A percentile compares a stretch with the other conserved stretches of the same genome.
Conservation (phyloP, 92 coral and sea anemone genomes). For the Phenganax stokvisi region DNA sequence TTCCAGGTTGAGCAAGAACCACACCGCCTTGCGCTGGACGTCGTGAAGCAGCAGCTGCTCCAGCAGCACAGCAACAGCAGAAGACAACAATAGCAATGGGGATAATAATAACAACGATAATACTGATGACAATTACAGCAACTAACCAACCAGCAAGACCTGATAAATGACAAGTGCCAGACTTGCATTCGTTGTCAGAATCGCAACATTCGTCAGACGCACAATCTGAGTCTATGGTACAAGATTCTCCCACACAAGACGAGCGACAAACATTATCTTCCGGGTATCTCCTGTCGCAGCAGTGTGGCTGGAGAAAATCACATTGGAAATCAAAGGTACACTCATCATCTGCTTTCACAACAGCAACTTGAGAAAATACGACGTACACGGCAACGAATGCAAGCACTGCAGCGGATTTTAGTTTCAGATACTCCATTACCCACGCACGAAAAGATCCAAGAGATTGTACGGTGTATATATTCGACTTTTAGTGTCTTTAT, state of each 20-base stretch:
- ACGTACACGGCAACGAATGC: not conserved
- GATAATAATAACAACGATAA: not conserved
- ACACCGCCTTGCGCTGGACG: constrained; percentile 26
- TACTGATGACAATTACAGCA: not conserved
- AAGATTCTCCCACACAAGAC: not conserved
- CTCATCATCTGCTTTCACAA: not conserved
- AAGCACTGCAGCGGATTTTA: not conserved
- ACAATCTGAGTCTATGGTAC: not conserved
- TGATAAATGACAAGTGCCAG: not conserved
- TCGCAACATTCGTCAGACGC: constrained; percentile 4
- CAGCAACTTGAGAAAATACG: not conserved
- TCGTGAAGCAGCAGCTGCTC: constrained; percentile 10
- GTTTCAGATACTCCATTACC: constrained; percentile 4
- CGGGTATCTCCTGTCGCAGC: constrained; percentile 15
- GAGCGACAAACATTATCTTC: constrained; percentile 6
- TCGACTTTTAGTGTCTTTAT: too few species aligned
- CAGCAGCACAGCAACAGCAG: constrained; percentile 26
- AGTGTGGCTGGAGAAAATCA: not conserved
- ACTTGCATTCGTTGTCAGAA: not conserved
- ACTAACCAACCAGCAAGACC: not conserved
- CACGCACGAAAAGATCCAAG: not conserved
- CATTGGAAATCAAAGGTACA: not conserved
- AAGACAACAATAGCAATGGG: constrained; percentile 9
- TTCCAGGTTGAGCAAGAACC: not conserved
- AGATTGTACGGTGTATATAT: too few species aligned